Evolutionary conservation across 2,797 vertebrate genomes (phyloP), one percentile per base, ranked within the genome.

Genomic region (Sebastes goodei): DNA sequence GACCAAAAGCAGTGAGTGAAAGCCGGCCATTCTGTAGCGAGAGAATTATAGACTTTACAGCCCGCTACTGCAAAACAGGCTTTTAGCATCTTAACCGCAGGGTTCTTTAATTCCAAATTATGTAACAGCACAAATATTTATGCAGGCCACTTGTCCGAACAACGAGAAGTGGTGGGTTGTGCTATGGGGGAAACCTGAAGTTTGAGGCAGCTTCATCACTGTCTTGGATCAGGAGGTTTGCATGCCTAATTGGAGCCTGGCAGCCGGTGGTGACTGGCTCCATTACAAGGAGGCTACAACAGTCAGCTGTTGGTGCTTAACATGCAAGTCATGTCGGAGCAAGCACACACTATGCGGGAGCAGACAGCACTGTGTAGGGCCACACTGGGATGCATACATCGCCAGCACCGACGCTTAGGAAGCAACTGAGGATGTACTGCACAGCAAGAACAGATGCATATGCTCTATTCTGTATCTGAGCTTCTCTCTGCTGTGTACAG

Each of bases 301-400:
- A 90, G 89, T 91, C 92, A 90, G 89, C 89, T 90, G 92, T 86
- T 91, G 91, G 81, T 90, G 85, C 87, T 93, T 95, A 93, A 92
- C 92, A 94, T 93, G 90, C 90, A 86, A 91, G 93, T 91, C 88
- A 76, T 83, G 90, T 86, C 38, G 29, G 68, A 67, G 84, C 88
- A 53, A 87, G 82, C 86, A 78, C 87, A 93, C 93, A 93, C 71
- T 63, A 81, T 46, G 78, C 86, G 71, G 83, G 86, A 67, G 82
- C 86, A 88, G 82, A 73, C 76, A 49, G 88, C 62, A 5, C 55
- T 9, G 70, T 33, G 84, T 6, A 21, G 75, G 56, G 64, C 79
- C 77, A 63, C 77, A 33, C 80, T 7, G 71, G 72, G 76, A 82
- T 59, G 69, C 81, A 71, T 63, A 62, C 68, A 86, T 81, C 46